These are phyloP conservation scores for Lasiurus borealis DNA, from an alignment of 2,113 vertebrate species.

Conservation along the genomic window DNA sequence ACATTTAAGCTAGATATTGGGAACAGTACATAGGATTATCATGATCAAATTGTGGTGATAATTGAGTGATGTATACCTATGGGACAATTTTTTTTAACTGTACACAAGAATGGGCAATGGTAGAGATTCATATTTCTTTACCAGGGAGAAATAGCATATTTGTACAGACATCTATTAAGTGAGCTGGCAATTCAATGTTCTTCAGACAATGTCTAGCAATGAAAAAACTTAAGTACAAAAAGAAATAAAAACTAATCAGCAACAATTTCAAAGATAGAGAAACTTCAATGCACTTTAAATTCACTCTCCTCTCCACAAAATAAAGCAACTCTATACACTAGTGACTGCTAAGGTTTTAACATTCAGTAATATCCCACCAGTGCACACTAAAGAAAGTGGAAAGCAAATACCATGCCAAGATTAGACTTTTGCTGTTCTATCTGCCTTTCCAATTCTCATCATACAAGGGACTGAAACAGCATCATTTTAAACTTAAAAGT, in stretches of 20 bases:
- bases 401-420: constrained; percentile 84
- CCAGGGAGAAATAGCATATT: not conserved
- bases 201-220: not conserved
- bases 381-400: constrained; percentile 84
- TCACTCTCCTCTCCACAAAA: constrained; percentile 39
- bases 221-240: constrained; percentile 59
- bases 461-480: constrained; percentile 84
- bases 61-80: not conserved
- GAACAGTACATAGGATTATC: not conserved
- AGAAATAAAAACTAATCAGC: constrained; percentile 72
- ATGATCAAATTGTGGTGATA: too few relatives aligned
- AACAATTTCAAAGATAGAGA: constrained; percentile 72
- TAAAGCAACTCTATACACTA: constrained; percentile 67
- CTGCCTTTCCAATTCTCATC: constrained; percentile 80
- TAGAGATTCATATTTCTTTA: not conserved
- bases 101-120: not conserved
- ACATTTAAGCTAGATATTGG: not conserved
- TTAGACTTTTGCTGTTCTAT: constrained; percentile 82
- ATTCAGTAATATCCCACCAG: constrained; percentile 82
- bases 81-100: not conserved
- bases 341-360: constrained; percentile 82
- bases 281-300: constrained; percentile 46
- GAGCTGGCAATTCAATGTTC: not conserved
- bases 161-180: not conserved
- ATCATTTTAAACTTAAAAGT: constrained; percentile 84